A percentile compares a stretch with the other conserved stretches of the same genome.
Evolutionary conservation across 2,113 vertebrate genomes (phyloP).

Genomic region (Nanger granti): DNA sequence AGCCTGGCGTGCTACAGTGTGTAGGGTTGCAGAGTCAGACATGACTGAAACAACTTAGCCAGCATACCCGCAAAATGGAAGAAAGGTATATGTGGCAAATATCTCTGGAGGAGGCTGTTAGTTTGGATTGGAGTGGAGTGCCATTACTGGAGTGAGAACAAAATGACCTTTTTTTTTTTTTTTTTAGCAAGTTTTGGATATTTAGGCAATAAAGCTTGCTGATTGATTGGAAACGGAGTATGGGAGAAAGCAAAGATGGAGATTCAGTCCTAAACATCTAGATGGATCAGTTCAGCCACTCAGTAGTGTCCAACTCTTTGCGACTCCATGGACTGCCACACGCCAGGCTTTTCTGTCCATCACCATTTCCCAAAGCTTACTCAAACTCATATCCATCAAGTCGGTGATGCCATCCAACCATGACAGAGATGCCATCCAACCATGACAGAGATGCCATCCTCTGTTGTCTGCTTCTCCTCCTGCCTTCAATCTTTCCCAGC

Average conservation of each 20-base stretch:
- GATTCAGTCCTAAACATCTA: neutral
- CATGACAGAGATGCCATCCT: neutral
- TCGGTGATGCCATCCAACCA: neutral
- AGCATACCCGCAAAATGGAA: rapidly evolving
- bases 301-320: neutral
- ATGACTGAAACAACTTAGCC: neutral
- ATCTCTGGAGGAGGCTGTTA: neutral
- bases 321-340: rapidly evolving
- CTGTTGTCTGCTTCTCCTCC: neutral
- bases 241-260: neutral
- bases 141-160: neutral
- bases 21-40: neutral
- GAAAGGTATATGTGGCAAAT: neutral
- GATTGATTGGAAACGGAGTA: neutral
- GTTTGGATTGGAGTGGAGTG: neutral
- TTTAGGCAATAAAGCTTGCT: neutral
- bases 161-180: neutral
- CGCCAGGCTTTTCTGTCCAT: neutral
- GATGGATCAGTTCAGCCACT: neutral
- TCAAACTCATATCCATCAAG: neutral
- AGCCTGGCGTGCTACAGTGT: neutral
- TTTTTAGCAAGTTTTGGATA: neutral
- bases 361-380: neutral
- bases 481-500: neutral
- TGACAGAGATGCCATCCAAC: neutral